Conservation (phyloP, 2,888 invertebrate species). For the Baccha elongata region DNA sequence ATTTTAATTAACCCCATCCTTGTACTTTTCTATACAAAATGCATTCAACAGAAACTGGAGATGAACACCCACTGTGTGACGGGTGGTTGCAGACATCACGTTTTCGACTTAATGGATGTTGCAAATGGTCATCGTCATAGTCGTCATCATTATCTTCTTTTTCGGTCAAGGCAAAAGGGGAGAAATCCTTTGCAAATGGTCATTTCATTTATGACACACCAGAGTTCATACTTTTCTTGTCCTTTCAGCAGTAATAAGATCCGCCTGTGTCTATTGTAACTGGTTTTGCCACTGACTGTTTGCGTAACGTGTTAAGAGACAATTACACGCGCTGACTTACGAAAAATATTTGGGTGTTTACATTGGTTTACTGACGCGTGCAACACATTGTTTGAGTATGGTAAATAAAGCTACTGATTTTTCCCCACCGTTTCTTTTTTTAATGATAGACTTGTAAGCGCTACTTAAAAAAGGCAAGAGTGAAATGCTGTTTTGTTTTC, state of each 20-base stretch:
- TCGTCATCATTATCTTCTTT: slow-evolving; percentile 43
- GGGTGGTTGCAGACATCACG: slow-evolving; percentile 41
- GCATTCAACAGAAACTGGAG: slow-evolving; percentile 38
- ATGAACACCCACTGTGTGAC: slow-evolving; percentile 8
- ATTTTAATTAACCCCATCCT: slow-evolving; percentile 53
- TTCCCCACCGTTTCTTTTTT: too few relatives aligned
- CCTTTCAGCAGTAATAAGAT: slow-evolving; percentile 17
- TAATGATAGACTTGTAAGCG: too few relatives aligned
- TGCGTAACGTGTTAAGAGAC: slow-evolving; percentile 38
- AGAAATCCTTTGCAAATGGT: slow-evolving; percentile 30
- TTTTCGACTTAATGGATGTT: slow-evolving; percentile 56
- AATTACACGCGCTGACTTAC: slow-evolving; percentile 44
- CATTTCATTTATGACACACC: slow-evolving; percentile 40
- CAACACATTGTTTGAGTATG: slow-evolving; percentile 13
- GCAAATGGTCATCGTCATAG: slow-evolving; percentile 46
- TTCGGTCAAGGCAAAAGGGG: background rate
- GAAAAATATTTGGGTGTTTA: slow-evolving; percentile 41
- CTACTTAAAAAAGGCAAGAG: too few relatives aligned
- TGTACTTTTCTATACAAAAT: slow-evolving; percentile 23
- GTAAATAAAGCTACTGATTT: slow-evolving; percentile 27
- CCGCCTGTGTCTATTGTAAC: slow-evolving; percentile 6
- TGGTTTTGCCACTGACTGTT: slow-evolving; percentile 22
- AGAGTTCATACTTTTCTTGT: slow-evolving; percentile 28
- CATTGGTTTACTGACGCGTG: slow-evolving; percentile 31
- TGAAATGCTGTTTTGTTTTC: too few relatives aligned